Conservation (phyloP, 2,113 vertebrate genomes). For the Entelurus aequoreus region DNA sequence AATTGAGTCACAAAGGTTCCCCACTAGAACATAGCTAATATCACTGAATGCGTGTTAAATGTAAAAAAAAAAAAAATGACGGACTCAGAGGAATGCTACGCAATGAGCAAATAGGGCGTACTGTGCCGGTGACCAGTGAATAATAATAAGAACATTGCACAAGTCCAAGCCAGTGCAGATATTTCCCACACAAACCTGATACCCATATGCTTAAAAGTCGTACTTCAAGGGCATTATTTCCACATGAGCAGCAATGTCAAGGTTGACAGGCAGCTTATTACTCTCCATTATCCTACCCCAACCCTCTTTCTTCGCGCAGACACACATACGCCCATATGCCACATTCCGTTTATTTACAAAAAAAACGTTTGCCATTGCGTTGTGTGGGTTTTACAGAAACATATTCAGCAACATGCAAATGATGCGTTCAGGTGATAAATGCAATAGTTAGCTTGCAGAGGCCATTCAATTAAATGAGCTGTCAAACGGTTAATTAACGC, state of each 20-base stretch:
- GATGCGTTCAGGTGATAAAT: background rate
- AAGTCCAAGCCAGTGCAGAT: constrained; percentile 21
- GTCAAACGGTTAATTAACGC: constrained; percentile 54
- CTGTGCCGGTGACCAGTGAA: constrained; percentile 49
- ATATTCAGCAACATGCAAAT: background rate
- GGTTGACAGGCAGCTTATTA: constrained; percentile 53
- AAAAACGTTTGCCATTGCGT: background rate
- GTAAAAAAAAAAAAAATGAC: background rate
- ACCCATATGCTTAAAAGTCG: constrained; percentile 50
- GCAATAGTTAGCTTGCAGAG: constrained; percentile 17
- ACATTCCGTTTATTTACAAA: background rate
- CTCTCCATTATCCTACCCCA: background rate
- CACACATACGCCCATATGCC: background rate
- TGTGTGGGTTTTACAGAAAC: background rate
- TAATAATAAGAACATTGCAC: constrained; percentile 11
- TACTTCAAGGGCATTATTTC: constrained; percentile 59
- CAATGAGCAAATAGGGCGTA: constrained; percentile 35
- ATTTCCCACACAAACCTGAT: constrained; percentile 14
- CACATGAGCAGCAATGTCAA: constrained; percentile 54
- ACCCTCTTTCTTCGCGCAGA: constrained; percentile 17
- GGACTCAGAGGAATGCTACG: constrained; percentile 30
- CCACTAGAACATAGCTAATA: background rate
- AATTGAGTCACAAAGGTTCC: background rate
- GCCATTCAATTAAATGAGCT: constrained; percentile 42
- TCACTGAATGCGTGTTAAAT: background rate